These are phyloP conservation scores for Apocheima hispidaria DNA, from an alignment of 2,888 invertebrate genomes.

Conservation along the genomic window DNA sequence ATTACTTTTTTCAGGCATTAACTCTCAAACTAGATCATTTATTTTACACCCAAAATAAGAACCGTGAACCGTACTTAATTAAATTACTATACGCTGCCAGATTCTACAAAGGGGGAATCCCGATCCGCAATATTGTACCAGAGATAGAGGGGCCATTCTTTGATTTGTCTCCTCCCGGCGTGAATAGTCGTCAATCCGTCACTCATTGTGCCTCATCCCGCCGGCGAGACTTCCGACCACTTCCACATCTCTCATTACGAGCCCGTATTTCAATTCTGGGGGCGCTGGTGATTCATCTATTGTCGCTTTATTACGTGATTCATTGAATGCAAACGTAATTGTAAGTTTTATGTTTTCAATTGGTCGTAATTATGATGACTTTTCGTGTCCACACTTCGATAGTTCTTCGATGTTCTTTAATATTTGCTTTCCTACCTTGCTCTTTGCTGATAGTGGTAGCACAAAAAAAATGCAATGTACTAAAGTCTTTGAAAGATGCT, in stretches of 20 bases:
- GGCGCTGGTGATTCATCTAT: constrained; percentile 45
- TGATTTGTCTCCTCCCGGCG: constrained; percentile 52
- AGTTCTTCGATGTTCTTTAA: background rate
- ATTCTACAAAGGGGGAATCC: constrained; percentile 50
- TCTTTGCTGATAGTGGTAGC: background rate
- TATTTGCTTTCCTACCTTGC: background rate
- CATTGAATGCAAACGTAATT: constrained; percentile 38
- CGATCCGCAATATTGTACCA: constrained; percentile 34
- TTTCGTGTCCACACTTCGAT: background rate
- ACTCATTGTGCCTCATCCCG: constrained; percentile 56
- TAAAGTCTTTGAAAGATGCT: too few relatives aligned
- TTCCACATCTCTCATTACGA: constrained; percentile 50
- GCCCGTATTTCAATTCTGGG: constrained; percentile 47
- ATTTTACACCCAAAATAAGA: constrained; percentile 24
- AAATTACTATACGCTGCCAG: constrained; percentile 47
- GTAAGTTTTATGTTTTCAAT: constrained; percentile 30
- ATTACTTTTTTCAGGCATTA: too few relatives aligned
- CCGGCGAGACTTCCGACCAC: constrained; percentile 51
- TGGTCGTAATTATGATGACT: constrained; percentile 4
- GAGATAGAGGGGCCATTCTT: constrained; percentile 27
- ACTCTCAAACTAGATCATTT: too few relatives aligned
- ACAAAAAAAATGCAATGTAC: too few relatives aligned
- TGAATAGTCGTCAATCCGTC: constrained; percentile 66
- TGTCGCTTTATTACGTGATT: constrained; percentile 47
- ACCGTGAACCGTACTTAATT: constrained; percentile 49